Evolutionary conservation across 2,113 vertebrate species (phyloP).

Genomic region (Gila orcuttii): DNA sequence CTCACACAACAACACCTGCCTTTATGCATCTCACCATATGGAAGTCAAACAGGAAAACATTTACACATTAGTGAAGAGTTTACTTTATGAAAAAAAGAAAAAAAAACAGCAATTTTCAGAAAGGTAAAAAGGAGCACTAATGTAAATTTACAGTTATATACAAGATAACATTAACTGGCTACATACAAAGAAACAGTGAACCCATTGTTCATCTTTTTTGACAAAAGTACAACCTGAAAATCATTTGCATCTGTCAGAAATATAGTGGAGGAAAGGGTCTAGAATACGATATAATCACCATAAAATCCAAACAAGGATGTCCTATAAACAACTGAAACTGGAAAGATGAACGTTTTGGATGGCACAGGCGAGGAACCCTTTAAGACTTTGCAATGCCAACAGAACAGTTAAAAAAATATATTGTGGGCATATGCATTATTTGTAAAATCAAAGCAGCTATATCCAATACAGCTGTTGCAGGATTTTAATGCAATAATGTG

Average conservation of each 20-base stretch:
- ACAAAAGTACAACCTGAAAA: neutral
- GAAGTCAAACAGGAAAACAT: neutral
- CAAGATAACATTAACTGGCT: neutral
- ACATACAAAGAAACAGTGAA: neutral
- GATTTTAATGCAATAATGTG: neutral
- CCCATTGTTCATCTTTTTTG: neutral
- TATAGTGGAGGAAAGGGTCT: neutral
- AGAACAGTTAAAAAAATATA: neutral
- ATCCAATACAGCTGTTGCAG: neutral
- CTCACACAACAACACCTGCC: neutral
- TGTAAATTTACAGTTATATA: conserved; percentile 1
- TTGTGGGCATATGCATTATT: neutral
- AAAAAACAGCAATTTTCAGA: neutral
- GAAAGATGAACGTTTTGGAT: neutral
- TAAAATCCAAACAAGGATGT: neutral
- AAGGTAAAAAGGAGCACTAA: conserved; percentile 9
- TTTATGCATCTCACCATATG: neutral
- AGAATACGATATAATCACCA: neutral
- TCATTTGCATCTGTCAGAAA: conserved; percentile 10
- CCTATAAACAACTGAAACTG: neutral
- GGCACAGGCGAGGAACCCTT: conserved; percentile 18
- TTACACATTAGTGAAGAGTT: neutral
- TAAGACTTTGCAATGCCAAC: too few species aligned
- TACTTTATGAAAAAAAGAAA: neutral
- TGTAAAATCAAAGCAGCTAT: neutral